A percentile compares a stretch with the other conserved stretches of the same genome.
Evolutionary conservation across 2,113 vertebrate species (phyloP).

Genomic region (Clarias gariepinus): DNA sequence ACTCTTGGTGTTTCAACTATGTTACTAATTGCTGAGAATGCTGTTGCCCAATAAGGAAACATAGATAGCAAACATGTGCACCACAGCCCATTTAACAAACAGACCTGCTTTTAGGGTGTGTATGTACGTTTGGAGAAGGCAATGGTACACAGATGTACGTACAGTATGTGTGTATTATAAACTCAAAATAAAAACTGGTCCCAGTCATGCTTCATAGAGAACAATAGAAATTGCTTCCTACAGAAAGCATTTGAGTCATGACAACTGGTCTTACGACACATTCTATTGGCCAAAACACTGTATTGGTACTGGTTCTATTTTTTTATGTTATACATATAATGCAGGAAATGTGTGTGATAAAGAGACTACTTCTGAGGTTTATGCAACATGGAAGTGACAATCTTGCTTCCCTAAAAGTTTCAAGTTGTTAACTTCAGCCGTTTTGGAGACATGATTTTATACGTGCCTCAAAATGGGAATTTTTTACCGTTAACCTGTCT

Average conservation of each 20-base stretch:
- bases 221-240: neutral
- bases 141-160: neutral
- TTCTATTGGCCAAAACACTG: neutral
- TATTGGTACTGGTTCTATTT: too few relatives aligned
- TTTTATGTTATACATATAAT: too few relatives aligned
- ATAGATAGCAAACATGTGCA: constrained; percentile 38
- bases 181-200: neutral
- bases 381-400: too few relatives aligned
- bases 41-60: constrained; percentile 30
- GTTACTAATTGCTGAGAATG: constrained; percentile 44
- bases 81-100: constrained; percentile 61
- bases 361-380: too few relatives aligned
- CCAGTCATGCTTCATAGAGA: neutral
- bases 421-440: too few relatives aligned
- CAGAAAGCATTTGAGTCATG: neutral
- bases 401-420: too few relatives aligned
- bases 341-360: too few relatives aligned
- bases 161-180: neutral
- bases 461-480: too few relatives aligned
- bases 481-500: too few relatives aligned
- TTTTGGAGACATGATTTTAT: too few relatives aligned
- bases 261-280: neutral
- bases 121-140: neutral
- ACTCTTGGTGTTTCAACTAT: neutral
- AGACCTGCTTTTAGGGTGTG: constrained; percentile 20